phyloP scores from a whole-genome alignment of 2,113 vertebrate genomes.

The Tachysurus fulvidraco region DNA sequence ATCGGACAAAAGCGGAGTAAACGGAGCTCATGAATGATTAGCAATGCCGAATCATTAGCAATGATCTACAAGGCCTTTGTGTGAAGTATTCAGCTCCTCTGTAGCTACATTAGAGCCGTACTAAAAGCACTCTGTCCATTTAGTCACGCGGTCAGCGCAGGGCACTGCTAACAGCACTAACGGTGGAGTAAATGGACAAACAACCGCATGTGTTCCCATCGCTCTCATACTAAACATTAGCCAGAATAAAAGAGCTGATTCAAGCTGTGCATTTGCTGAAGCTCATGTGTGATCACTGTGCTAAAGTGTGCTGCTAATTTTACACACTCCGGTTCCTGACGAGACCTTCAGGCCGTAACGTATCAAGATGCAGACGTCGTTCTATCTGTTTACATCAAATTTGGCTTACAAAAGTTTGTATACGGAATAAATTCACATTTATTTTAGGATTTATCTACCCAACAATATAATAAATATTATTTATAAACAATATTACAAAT shows the following conservation, averaged over 20 bases:
- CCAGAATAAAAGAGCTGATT: not conserved
- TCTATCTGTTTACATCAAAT: not conserved
- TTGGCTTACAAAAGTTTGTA: not conserved
- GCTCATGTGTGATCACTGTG: not conserved
- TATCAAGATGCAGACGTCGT: not conserved
- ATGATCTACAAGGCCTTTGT: slow-evolving; percentile 1
- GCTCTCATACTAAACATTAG: not conserved
- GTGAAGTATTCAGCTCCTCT: not conserved
- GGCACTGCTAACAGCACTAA: not conserved
- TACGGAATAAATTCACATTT: too few relatives aligned
- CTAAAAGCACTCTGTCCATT: slow-evolving; percentile 13
- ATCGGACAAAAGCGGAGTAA: not conserved
- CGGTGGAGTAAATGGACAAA: not conserved
- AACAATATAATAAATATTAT: not conserved
- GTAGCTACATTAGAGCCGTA: not conserved
- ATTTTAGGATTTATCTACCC: not conserved
- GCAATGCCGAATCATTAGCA: not conserved
- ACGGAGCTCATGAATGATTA: not conserved
- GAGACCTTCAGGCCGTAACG: too few relatives aligned
- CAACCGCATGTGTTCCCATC: not conserved
- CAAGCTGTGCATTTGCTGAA: not conserved
- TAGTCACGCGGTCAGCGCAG: not conserved
- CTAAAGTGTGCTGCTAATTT: not conserved
- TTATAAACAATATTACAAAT: not conserved
- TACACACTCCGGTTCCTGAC: not conserved